Base-by-base conservation (phyloP, 2,888 invertebrate genomes). In the Epistrophe grossulariae region DNA sequence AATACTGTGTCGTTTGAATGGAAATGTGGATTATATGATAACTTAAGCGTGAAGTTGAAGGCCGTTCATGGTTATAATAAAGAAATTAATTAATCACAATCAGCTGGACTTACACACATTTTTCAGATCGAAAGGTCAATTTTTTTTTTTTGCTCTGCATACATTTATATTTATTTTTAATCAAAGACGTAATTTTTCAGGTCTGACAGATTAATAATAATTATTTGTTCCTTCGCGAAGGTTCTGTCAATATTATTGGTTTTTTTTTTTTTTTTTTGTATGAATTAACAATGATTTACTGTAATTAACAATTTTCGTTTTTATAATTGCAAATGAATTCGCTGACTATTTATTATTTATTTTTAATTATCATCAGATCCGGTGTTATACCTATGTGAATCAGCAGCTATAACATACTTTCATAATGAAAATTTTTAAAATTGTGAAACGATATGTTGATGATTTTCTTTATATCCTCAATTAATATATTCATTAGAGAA, bases 71-170 rank as follows among this genome's bases (percentile, higher is more conserved):
- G 72, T 59, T 45, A 78, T 62, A 62, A 73, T 78, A 52, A 52
- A 60, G 71, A 79, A 74, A 71, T 84, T 84, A 84, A 84, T 79
- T 76, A 73, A 79, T 76, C 79, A 79, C 64, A 70, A 19, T 45
- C 66, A 35, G 17, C 19, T 72, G 50, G 24, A 24, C 35, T 57
- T 57, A 50, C 73, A 17, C 31, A 28, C 13, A 19, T 15, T 13
- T 57, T 57, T 28, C 15, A 19, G 15, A 68, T 31, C n/a, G 50
- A 35, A 35, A 68, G 35, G 68, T 68, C 31, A 48, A 15, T 31
- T 50, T 24, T 24, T 31, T 50, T 38, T 50, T 35, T 35, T 35
- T 64, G 11, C 15, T 45, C 28, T 28, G 31, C 28, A 31, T 66
- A 9, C 35, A 45, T n/a, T 28, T 66, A 48, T 50, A 68, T 50